These are phyloP conservation scores for Chelonus insularis DNA, from an alignment of 1,140 invertebrate species.

Conservation along the genomic window DNA sequence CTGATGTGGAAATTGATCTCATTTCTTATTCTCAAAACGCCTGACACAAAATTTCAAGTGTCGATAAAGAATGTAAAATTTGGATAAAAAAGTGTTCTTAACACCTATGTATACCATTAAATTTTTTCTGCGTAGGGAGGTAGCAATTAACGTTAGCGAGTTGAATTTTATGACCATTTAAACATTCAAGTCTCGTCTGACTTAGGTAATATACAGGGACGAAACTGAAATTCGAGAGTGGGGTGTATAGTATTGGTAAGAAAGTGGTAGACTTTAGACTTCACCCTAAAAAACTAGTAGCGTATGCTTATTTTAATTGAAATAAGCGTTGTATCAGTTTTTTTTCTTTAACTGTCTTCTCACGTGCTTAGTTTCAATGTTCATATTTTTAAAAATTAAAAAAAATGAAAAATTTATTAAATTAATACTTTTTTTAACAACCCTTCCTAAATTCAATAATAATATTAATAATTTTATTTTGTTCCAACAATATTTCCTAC, in stretches of 20 bases:
- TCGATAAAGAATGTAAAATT: background rate
- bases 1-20: no score
- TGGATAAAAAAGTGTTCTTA: no score
- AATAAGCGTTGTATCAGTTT: slow-evolving; percentile 43
- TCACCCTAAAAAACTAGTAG: slow-evolving; percentile 27
- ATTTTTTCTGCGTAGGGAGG: slow-evolving; percentile 32
- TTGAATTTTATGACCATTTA: slow-evolving; percentile 51
- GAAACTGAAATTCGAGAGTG: slow-evolving; percentile 15
- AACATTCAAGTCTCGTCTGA: slow-evolving; percentile 55
- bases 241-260: slow-evolving; percentile 33
- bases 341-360: no score
- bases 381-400: no score
- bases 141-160: slow-evolving; percentile 44
- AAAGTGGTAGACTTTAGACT: slow-evolving; percentile 8
- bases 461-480: no score
- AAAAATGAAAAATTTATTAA: no score
- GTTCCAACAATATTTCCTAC: no score
- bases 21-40: no score
- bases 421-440: no score
- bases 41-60: no score
- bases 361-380: no score
- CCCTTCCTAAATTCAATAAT: no score
- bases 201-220: slow-evolving; percentile 51
- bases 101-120: background rate
- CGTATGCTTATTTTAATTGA: slow-evolving; percentile 61